Percentiles rank a stretch among this genome's conserved stretches.
These are phyloP conservation scores for Callinectes sapidus DNA, from an alignment of 2,888 invertebrate species.

Conservation along the genomic window DNA sequence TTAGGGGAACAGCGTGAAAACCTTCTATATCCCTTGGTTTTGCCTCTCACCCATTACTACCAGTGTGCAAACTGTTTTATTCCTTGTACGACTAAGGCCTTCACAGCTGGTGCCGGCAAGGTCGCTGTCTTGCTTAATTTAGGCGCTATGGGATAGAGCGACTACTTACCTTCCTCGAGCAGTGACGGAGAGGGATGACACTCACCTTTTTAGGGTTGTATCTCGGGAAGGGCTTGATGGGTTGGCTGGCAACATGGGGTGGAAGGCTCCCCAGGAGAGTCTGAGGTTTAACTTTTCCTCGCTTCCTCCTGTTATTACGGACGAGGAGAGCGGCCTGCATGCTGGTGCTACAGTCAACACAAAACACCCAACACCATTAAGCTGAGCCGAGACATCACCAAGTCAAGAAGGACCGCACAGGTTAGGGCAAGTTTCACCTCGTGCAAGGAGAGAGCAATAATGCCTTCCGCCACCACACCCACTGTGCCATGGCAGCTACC, in stretches of 20 bases:
- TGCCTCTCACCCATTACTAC: neutral
- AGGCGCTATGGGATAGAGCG: neutral
- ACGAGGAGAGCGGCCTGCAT: conserved; percentile 71
- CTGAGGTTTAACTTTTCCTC: conserved; percentile 7
- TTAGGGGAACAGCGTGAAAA: neutral
- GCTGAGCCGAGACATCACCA: conserved; percentile 41
- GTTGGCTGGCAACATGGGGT: conserved; percentile 61
- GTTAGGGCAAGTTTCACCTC: neutral
- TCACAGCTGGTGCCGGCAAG: neutral
- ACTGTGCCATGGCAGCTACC: conserved; percentile 42
- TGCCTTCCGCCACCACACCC: conserved; percentile 33
- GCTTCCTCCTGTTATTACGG: conserved; percentile 59
- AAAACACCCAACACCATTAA: conserved; percentile 34
- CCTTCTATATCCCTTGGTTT: neutral
- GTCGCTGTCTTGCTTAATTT: neutral
- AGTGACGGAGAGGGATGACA: neutral
- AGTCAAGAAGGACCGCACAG: neutral
- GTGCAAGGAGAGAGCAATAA: conserved; percentile 34
- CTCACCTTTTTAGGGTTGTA: conserved; percentile 71
- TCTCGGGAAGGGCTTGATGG: conserved; percentile 69
- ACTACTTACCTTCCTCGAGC: conserved; percentile 9
- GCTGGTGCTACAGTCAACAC: conserved; percentile 46
- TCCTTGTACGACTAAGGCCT: neutral
- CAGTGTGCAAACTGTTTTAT: neutral
- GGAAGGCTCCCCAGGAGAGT: conserved; percentile 41